Percentiles rank a stretch among this genome's conserved stretches.
These are phyloP conservation scores for Metopia argyrocephala DNA, from an alignment of 2,888 invertebrate species.

Conservation along the genomic window DNA sequence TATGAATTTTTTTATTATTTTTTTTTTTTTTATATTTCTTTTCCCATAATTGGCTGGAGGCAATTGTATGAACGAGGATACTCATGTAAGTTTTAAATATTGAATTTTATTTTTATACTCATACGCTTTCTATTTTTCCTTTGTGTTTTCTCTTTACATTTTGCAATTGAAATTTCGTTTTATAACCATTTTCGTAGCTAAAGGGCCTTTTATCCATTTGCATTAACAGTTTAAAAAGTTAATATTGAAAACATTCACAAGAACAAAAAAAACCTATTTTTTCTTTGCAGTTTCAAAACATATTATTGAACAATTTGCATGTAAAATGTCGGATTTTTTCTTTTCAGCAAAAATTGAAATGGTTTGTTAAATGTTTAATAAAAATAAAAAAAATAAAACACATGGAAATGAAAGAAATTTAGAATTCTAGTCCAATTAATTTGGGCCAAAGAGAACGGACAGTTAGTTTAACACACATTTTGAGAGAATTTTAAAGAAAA, in stretches of 20 bases:
- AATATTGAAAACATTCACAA: conserved; percentile 48
- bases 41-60: conserved; percentile 24
- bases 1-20: background rate
- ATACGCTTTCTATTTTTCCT: conserved; percentile 19
- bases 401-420: background rate
- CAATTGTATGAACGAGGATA: background rate
- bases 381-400: background rate
- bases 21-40: conserved; percentile 7
- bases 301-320: conserved; percentile 30
- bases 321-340: conserved; percentile 20
- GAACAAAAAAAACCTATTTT: background rate
- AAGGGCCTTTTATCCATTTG: conserved; percentile 48
- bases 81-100: conserved; percentile 17
- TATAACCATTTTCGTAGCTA: conserved; percentile 16
- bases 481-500: too few relatives aligned
- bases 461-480: too few relatives aligned
- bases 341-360: conserved; percentile 9
- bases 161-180: conserved; percentile 40
- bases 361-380: conserved; percentile 11
- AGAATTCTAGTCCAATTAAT: background rate
- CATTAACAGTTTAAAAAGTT: conserved; percentile 55
- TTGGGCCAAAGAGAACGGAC: too few relatives aligned
- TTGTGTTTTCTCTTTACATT: background rate
- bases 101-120: conserved; percentile 22
- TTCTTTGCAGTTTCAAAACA: background rate